phyloP scores from a whole-genome alignment of 2,888 invertebrate genomes.

The Nomada fucata region DNA sequence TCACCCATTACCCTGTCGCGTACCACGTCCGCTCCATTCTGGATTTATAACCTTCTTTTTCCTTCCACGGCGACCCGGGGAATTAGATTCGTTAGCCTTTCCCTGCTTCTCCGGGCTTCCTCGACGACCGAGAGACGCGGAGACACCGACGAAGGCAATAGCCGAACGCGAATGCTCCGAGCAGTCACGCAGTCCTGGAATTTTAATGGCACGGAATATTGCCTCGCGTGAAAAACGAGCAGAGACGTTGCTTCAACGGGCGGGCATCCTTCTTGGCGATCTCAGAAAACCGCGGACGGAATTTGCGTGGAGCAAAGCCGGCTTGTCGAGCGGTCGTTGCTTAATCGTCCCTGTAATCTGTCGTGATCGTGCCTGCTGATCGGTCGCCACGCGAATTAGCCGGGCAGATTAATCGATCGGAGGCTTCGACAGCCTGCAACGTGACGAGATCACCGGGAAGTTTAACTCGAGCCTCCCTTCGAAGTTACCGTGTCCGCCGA shows the following conservation, averaged over 20 bases:
- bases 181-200: background rate
- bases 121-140: background rate
- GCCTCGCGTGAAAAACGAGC: slow-evolving; percentile 13
- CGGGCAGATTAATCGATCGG: slow-evolving; percentile 65
- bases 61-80: background rate
- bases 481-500: background rate
- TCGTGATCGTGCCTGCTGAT: slow-evolving; percentile 57
- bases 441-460: slow-evolving; percentile 27
- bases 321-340: slow-evolving; percentile 64
- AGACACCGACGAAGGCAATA: slow-evolving; percentile 27
- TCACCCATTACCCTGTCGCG: background rate
- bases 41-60: background rate
- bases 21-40: background rate
- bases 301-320: slow-evolving; percentile 35
- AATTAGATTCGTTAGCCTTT: slow-evolving; percentile 23
- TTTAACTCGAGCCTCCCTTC: background rate
- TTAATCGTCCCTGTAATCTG: slow-evolving; percentile 66
- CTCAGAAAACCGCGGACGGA: slow-evolving; percentile 35
- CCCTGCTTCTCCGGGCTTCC: no score
- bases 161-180: background rate
- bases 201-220: slow-evolving; percentile 16
- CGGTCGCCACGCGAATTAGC: slow-evolving; percentile 61
- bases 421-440: background rate
- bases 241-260: background rate
- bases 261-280: background rate